Percentiles rank a stretch among this genome's conserved stretches.
Evolutionary conservation across 2,113 vertebrate species (phyloP).

Genomic region (Ctenomys sociabilis): DNA sequence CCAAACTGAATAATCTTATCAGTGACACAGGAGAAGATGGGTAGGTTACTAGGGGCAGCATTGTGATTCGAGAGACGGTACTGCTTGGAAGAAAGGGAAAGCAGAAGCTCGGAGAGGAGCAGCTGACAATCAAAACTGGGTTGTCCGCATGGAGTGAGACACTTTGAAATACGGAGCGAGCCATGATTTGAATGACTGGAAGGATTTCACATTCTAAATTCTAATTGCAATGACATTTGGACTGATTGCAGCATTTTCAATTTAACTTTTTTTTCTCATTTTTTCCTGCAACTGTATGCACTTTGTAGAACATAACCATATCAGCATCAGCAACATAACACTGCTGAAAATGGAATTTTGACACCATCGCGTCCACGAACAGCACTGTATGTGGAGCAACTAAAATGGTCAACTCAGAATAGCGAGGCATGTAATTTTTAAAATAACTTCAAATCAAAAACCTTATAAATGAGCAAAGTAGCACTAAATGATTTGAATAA

Average conservation of each 20-base stretch:
- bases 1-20: neutral
- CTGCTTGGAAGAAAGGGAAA: neutral
- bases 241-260: neutral
- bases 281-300: neutral
- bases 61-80: neutral
- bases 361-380: too few species aligned
- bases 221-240: neutral
- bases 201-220: neutral
- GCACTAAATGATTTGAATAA: neutral
- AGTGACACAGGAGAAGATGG: neutral
- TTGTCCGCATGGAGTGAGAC: neutral
- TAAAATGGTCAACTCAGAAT: neutral
- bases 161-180: neutral
- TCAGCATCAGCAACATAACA: neutral
- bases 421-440: neutral
- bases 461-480: neutral
- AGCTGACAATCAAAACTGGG: neutral
- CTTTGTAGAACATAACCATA: neutral
- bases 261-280: conserved; percentile 4
- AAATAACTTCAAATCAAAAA: neutral
- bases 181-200: neutral
- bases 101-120: neutral
- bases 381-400: neutral
- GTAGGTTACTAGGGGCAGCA: too few species aligned
- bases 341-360: neutral